Base-by-base conservation (phyloP, 1,140 invertebrate species). In the Ladona fulva region DNA sequence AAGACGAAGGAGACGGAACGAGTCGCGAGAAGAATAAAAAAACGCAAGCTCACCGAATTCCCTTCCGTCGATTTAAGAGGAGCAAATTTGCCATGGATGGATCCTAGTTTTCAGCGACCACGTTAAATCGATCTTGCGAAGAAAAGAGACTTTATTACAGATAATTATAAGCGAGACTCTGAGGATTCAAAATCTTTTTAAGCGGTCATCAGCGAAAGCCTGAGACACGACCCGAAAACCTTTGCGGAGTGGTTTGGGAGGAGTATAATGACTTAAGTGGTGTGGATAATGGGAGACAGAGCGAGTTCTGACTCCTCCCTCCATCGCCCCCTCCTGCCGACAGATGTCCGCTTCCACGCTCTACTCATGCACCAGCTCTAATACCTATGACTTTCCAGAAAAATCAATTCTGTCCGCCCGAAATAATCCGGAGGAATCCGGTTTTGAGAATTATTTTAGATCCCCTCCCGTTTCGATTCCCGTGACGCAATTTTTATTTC, bases 201-300 rank as follows among this genome's bases (percentile, higher is more conserved):
- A 66, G 52, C 52, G 52, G 52, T 66, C 52, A 66, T 66, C 52
- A 66, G 52, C 52, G 16, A 66, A 22, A 37, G 29, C 29, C 29
- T 37, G 14, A 66, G 52, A 66, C 52, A 66, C 52, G 5, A 66
- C 52, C 52, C 12, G 52, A 66, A 66, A 66, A 66, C 19, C 44
- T 52, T 52, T 19, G 44, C 44, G 44, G 19, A 52, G 52, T 12
- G 52, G 52, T 6, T 66, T 3, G 52, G 52, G 52, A 19, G 12
- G 52, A 66, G n/a, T 66, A 66, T 66, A 66, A 66, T 66, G 52
- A 66, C 52, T 66, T 66, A 66, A 66, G 52, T 66, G 52, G 52
- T 66, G 52, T 66, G 52, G 52, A 22, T 22, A 66, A 66, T 16
- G 52, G 52, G 52, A 66, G 52, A 22, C 10, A 19, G 44, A n/a